Conservation (phyloP, 2,113 vertebrate genomes). For the Shinisaurus crocodilurus region DNA sequence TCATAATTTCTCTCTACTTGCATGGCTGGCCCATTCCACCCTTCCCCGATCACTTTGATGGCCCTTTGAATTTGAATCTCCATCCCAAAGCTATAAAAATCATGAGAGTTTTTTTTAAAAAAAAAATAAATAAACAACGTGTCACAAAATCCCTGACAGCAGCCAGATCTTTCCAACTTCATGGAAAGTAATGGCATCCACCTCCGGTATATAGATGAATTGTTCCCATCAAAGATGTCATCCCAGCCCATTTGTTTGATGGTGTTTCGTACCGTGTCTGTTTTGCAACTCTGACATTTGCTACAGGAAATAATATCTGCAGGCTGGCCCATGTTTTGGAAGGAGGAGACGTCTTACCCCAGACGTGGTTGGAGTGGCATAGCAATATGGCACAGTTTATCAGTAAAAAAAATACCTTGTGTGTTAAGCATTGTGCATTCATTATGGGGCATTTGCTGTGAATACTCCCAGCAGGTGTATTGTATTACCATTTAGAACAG, state of each 20-base stretch:
- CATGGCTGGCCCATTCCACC: slow-evolving; percentile 21
- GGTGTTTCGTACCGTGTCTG: neutral
- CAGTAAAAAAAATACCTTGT: neutral
- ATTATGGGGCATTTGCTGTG: no score
- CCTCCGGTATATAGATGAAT: neutral
- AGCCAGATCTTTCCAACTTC: slow-evolving; percentile 26
- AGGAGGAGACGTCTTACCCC: neutral
- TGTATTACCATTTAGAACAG: no score
- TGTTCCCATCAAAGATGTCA: slow-evolving; percentile 8
- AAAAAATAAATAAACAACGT: slow-evolving; percentile 30
- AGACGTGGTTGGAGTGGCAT: neutral
- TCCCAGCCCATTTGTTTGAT: neutral
- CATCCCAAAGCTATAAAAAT: slow-evolving; percentile 44
- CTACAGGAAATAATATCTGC: neutral
- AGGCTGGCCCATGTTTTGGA: neutral
- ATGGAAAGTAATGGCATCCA: slow-evolving; percentile 32
- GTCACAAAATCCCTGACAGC: slow-evolving; percentile 47
- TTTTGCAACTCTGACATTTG: neutral
- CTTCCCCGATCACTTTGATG: slow-evolving; percentile 35
- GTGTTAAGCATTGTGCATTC: neutral
- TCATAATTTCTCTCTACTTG: slow-evolving; percentile 13
- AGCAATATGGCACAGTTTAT: neutral
- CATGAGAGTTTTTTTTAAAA: neutral
- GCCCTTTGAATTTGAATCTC: slow-evolving; percentile 48
- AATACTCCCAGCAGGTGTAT: neutral